Evolutionary conservation across 2,797 vertebrate species (phyloP).

Genomic region (Trachurus trachurus): DNA sequence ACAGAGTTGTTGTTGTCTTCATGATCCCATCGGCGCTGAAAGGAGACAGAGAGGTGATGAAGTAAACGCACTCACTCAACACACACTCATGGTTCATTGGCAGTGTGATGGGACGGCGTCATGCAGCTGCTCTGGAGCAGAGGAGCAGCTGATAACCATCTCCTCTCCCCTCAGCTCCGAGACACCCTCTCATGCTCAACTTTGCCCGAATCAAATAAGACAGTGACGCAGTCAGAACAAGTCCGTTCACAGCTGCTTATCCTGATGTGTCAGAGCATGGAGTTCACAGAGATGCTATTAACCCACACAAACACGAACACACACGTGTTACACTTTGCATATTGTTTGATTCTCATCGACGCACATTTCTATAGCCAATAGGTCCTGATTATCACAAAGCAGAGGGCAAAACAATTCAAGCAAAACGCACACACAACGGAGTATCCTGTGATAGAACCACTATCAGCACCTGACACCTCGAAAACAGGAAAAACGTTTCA

Average conservation of each 20-base stretch:
- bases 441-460: constrained; percentile 81
- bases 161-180: neutral
- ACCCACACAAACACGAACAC: neutral
- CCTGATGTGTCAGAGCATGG: constrained; percentile 38
- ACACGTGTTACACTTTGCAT: constrained; percentile 16
- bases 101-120: constrained; percentile 30
- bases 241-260: constrained; percentile 39
- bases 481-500: constrained; percentile 86
- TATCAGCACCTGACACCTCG: constrained; percentile 82
- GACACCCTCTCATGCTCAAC: constrained; percentile 4
- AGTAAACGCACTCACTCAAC: neutral
- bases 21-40: neutral
- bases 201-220: constrained; percentile 3
- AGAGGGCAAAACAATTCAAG: constrained; percentile 79
- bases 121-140: neutral
- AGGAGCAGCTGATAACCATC: constrained; percentile 44
- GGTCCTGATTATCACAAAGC: constrained; percentile 55
- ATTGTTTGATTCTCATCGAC: constrained; percentile 54
- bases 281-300: neutral
- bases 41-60: neutral
- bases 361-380: constrained; percentile 59
- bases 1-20: neutral
- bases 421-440: constrained; percentile 39
- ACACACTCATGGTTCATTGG: constrained; percentile 19
- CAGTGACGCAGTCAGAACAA: constrained; percentile 25